Evolutionary conservation across 1,140 invertebrate species (phyloP), one percentile per base, ranked within the genome.

Genomic region (Bombyx mandarina): DNA sequence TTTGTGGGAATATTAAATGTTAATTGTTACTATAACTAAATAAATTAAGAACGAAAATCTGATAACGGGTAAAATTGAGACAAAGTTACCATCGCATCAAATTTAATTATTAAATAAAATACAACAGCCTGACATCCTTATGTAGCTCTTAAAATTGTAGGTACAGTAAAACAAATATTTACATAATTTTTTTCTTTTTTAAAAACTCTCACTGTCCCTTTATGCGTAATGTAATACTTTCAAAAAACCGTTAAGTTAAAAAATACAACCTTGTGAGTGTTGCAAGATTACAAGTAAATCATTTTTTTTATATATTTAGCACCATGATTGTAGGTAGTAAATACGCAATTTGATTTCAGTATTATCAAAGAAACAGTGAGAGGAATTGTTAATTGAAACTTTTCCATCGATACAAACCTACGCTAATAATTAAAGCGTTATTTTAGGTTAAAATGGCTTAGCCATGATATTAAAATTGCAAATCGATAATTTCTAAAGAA

Each of bases 341-440:
- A 9, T 9, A 47, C 2, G 45, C 6, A 47, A 47, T 71, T 52
- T 59, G 54, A 63, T 68, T 65, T 62, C 49, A 65, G 35, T 45
- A 26, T 61, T 58, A 54, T 52, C 51, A 56, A 45, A 56, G 46
- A 82, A 75, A 82, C 78, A 80, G 78, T 78, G 81, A 86, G 81
- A 79, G 71, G 12, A 48, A 35, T 51, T 43, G 49, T 52, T 47
- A 53, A 54, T 62, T 79, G 79, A 83, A 83, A 86, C 80, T 83
- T 86, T 86, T 81, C 82, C 69, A 86, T 81, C 80, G 72, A 72
- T 67, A 75, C 72, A 76, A 75, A 78, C 75, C 73, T 82, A 77
- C 69, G 64, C 70, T 73, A 74, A 67, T 64, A 71, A 72, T 80
- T 79, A 81, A 79, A 74, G 76, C 78, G 72, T 75, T 73, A 71